These are phyloP conservation scores for Regulus satrapa DNA, from an alignment of 2,113 vertebrate genomes.

Conservation along the genomic window DNA sequence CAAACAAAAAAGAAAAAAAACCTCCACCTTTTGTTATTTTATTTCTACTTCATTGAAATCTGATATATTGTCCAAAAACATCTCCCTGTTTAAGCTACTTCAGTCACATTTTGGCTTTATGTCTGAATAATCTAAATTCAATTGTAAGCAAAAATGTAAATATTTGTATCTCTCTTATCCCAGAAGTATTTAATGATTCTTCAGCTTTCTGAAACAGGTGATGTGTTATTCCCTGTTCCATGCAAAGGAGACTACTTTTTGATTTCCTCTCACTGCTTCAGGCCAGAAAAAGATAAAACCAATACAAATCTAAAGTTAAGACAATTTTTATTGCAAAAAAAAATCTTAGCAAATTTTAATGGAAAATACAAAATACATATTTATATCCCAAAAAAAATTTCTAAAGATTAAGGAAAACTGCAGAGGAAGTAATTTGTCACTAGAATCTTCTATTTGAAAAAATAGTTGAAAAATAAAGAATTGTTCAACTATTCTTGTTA, in stretches of 20 bases:
- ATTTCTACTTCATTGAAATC: background rate
- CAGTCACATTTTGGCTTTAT: background rate
- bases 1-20: too few relatives aligned
- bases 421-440: background rate
- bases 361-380: background rate
- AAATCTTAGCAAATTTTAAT: background rate
- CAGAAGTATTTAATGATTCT: background rate
- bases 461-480: background rate
- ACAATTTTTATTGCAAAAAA: background rate
- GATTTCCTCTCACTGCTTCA: background rate
- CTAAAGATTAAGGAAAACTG: background rate
- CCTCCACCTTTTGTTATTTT: background rate
- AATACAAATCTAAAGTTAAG: background rate
- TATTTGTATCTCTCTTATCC: background rate
- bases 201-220: background rate
- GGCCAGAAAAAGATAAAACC: background rate
- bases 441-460: background rate
- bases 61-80: background rate
- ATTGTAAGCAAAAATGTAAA: background rate
- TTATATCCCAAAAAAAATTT: rapidly evolving
- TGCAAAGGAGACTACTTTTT: background rate
- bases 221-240: background rate
- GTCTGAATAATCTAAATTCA: background rate
- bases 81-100: background rate
- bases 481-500: background rate